Evolutionary conservation across 2,113 vertebrate species (phyloP).

Genomic region (Saguinus midas): DNA sequence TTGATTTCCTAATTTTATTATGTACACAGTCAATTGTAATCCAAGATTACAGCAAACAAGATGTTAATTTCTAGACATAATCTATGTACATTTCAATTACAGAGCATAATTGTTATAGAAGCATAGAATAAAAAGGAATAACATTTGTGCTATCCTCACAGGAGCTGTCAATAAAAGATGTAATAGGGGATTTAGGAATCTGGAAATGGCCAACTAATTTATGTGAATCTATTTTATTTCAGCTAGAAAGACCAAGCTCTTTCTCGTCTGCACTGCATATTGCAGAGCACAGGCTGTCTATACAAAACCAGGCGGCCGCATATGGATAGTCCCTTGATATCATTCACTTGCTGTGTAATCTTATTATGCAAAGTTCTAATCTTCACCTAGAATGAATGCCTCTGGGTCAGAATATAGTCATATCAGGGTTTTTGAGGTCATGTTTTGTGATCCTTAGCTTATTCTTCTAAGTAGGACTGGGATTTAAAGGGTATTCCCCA

Average conservation of each 20-base stretch:
- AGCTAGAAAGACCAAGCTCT: conserved; percentile 87
- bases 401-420: conserved; percentile 93
- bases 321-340: conserved; percentile 99
- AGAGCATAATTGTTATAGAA: conserved; percentile 80
- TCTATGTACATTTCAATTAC: conserved; percentile 86
- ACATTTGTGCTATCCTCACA: conserved; percentile 87
- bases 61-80: conserved; percentile 92
- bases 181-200: conserved; percentile 94
- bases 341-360: conserved; percentile 99
- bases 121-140: conserved; percentile 85
- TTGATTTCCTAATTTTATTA: conserved; percentile 89
- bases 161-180: conserved; percentile 92
- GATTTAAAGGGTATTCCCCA: conserved; percentile 93
- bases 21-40: conserved; percentile 92
- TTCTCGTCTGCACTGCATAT: conserved; percentile 86
- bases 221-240: conserved; percentile 93
- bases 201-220: conserved; percentile 92
- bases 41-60: conserved; percentile 93
- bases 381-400: conserved; percentile 98
- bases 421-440: conserved; percentile 94
- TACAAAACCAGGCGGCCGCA: conserved; percentile 98
- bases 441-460: conserved; percentile 95
- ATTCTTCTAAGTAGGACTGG: conserved; percentile 94
- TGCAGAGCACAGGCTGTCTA: conserved; percentile 88
- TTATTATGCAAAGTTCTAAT: conserved; percentile 99